Evolutionary conservation across 2,797 vertebrate species (phyloP), one percentile per base, ranked within the genome.

Genomic region (Galaxias olidus): DNA sequence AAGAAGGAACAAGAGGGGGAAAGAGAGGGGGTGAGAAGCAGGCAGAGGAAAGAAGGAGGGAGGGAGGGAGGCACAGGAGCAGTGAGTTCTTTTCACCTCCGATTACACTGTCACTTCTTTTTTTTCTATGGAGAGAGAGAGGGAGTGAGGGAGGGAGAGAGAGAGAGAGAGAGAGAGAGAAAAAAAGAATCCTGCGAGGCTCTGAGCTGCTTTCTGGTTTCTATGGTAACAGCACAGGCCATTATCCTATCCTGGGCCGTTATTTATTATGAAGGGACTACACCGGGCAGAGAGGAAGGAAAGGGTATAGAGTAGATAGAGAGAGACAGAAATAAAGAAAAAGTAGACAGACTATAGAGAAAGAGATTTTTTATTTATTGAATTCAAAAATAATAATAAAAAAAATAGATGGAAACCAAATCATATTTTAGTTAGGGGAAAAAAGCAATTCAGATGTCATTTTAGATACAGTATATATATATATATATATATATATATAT

Each of bases 261-360:
- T 93, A 93, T 94, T 95, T 93, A 92, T 94, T 90, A 94, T 91
- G 92, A 92, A 90, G 89, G 89, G 93, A 94, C 91, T 91, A 88
- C 90, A 93, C 92, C 92, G 92, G 53, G 72, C 64, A 8, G 49
- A 66, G 50, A 19, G 43, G 49, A 54, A 9, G 17, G 59, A 43
- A 64, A 59, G 40, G 14, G 48, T 42, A 51, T 6, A 7, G 52
- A n/a, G 44, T 9, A 17, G 43, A 10, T 49, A 72, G 69, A 6
- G 42, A 66, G 48, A 17, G 40, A 52, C 56, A 10, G 19, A 62
- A 41, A 63, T 59, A 42, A n/a, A 53, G 45, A 53, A 8, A 5
- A 44, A 15, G 44, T 1, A 13, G 18, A 43, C 10, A n/a, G 40
- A 41, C n/a, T n/a, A n/a, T n/a, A 47, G 12, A 47, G 10, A 47